Conservation (phyloP, 2,888 invertebrate species). For the Drosophila melanocephala region DNA sequence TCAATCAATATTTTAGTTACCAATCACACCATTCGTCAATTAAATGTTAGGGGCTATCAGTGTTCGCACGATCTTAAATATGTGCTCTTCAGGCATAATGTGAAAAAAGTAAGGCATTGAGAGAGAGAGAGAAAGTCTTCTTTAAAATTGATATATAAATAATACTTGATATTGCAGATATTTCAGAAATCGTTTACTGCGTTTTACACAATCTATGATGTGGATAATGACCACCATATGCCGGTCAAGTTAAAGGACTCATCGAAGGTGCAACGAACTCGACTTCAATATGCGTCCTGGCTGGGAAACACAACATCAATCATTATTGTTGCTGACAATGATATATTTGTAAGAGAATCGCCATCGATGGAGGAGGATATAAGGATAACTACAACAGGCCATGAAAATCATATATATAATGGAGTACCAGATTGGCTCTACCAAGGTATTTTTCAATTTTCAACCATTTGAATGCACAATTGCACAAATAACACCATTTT, state of each 20-base stretch:
- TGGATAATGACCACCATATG: constrained; percentile 95
- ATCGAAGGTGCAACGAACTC: constrained; percentile 89
- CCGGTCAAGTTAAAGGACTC: constrained; percentile 93
- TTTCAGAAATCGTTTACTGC: constrained; percentile 94
- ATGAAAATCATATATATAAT: constrained; percentile 94
- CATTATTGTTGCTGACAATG: constrained; percentile 93
- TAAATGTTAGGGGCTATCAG: constrained; percentile 94
- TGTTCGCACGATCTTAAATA: constrained; percentile 94
- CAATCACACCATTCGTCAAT: constrained; percentile 94
- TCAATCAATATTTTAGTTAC: constrained; percentile 92
- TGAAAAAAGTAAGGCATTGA: constrained; percentile 90
- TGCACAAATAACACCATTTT: not conserved
- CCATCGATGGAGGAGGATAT: constrained; percentile 90
- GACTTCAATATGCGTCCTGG: constrained; percentile 94
- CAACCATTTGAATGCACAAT: not conserved
- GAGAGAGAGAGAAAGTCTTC: not conserved
- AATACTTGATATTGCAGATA: constrained; percentile 86
- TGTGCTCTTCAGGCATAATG: constrained; percentile 95
- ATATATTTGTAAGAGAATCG: constrained; percentile 93
- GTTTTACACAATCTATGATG: constrained; percentile 96
- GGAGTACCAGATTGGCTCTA: constrained; percentile 98
- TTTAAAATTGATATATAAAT: not conserved
- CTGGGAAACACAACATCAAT: constrained; percentile 92
- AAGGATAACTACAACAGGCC: constrained; percentile 91
- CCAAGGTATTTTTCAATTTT: constrained; percentile 88